Conservation (phyloP, 2,797 vertebrate genomes). For the Gastrophryne carolinensis region DNA sequence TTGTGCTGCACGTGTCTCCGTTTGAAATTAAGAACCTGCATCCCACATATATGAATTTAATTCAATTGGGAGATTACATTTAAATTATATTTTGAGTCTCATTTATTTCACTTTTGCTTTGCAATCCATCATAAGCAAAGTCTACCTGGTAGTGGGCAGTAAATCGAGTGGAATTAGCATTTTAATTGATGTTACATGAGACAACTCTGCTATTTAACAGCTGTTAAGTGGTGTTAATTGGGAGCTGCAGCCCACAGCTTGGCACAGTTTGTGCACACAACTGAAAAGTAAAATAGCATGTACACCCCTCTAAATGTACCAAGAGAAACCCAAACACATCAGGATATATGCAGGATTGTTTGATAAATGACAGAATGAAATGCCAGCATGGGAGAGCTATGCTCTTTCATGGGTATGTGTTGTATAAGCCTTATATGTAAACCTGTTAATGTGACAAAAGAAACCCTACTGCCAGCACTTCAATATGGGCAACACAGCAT, state of each 20-base stretch:
- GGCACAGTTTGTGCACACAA: constrained; percentile 60
- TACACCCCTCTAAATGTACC: neutral
- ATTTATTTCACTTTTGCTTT: constrained; percentile 52
- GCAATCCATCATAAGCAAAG: constrained; percentile 42
- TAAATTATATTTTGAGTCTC: constrained; percentile 48
- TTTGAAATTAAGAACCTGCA: no score
- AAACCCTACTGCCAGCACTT: no score
- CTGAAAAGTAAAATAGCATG: constrained; percentile 23
- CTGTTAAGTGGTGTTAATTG: constrained; percentile 65
- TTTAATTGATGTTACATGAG: constrained; percentile 54
- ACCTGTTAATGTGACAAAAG: no score
- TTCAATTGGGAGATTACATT: constrained; percentile 45
- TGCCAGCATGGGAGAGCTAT: no score
- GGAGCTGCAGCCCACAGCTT: constrained; percentile 60
- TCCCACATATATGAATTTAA: constrained; percentile 21
- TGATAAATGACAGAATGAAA: neutral
- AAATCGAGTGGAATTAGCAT: constrained; percentile 60
- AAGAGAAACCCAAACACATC: neutral
- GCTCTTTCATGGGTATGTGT: no score
- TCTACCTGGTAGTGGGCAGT: constrained; percentile 55
- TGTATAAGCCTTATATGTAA: no score
- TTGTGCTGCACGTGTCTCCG: no score
- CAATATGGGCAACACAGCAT: no score
- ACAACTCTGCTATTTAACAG: constrained; percentile 65
- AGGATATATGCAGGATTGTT: neutral